Evolutionary conservation across 2,113 vertebrate species (phyloP).

Genomic region (Rhineura floridana): DNA sequence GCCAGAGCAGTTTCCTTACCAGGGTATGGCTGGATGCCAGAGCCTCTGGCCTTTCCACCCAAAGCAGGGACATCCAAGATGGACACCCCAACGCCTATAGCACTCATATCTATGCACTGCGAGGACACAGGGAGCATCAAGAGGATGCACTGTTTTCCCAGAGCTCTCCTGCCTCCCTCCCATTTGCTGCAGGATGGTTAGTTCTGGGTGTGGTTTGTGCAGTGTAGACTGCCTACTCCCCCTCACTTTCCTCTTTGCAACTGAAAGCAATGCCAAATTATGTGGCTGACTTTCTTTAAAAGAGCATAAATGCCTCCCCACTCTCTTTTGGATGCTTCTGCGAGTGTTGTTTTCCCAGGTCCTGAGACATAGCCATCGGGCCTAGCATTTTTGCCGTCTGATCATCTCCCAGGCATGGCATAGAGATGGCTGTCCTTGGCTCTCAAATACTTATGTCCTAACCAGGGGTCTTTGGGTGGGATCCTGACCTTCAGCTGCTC

Average conservation of each 20-base stretch:
- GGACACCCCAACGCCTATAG: neutral
- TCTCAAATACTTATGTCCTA: neutral
- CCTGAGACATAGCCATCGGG: neutral
- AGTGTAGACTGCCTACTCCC: neutral
- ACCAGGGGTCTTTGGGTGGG: neutral
- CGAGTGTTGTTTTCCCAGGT: neutral
- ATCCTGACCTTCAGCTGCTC: neutral
- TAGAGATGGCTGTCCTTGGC: too few relatives aligned
- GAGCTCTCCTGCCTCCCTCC: neutral
- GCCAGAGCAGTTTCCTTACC: constrained; percentile 12
- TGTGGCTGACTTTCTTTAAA: neutral
- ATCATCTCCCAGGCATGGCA: neutral
- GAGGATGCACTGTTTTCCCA: neutral
- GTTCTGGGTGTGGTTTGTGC: neutral
- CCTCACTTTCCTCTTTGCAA: neutral
- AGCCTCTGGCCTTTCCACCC: constrained; percentile 6
- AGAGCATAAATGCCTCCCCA: neutral
- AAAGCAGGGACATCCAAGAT: neutral
- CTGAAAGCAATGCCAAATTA: neutral
- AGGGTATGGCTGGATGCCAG: neutral
- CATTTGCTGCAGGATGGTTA: neutral
- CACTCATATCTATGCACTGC: constrained; percentile 22
- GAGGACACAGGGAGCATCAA: neutral
- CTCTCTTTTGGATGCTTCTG: neutral
- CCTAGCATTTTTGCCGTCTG: neutral